Percentiles rank a stretch among this genome's conserved stretches.
Conservation (phyloP, 1,140 invertebrate species). For the Schlechtendalia chinensis region DNA sequence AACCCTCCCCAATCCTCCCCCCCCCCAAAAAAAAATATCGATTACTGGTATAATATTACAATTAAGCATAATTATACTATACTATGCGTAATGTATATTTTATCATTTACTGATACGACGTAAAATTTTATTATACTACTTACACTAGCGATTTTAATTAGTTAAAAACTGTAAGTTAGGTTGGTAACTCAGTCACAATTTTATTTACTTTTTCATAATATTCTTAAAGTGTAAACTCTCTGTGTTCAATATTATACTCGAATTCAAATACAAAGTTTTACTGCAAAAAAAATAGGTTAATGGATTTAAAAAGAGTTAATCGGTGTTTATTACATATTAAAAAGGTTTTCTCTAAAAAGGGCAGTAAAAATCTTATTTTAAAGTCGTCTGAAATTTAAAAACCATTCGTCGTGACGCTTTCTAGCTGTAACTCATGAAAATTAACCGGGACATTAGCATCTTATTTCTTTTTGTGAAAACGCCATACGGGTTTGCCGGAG, state of each 20-base stretch:
- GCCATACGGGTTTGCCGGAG: not conserved
- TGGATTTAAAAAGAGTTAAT: slow-evolving; percentile 29
- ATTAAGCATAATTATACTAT: no score
- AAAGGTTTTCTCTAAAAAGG: slow-evolving; percentile 8
- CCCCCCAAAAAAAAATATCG: no score
- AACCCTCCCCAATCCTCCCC: no score
- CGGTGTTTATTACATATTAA: slow-evolving; percentile 33
- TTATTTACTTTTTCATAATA: not conserved
- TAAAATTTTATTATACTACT: not conserved
- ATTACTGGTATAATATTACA: no score
- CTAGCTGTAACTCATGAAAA: not conserved
- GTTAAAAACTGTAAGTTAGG: not conserved
- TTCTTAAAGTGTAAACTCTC: not conserved
- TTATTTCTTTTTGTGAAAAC: not conserved
- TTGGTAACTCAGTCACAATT: not conserved
- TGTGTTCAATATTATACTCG: not conserved
- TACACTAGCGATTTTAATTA: not conserved
- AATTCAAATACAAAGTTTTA: slow-evolving; percentile 14
- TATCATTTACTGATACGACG: not conserved
- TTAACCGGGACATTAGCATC: slow-evolving; percentile 26
- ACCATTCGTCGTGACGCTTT: not conserved
- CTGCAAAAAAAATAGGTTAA: slow-evolving; percentile 22
- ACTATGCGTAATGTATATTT: not conserved
- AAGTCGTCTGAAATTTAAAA: slow-evolving; percentile 1
- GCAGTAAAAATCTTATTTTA: slow-evolving; percentile 10